A percentile compares a stretch with the other conserved stretches of the same genome.
Conservation (phyloP, 2,113 vertebrate genomes). For the Tapirus terrestris region DNA sequence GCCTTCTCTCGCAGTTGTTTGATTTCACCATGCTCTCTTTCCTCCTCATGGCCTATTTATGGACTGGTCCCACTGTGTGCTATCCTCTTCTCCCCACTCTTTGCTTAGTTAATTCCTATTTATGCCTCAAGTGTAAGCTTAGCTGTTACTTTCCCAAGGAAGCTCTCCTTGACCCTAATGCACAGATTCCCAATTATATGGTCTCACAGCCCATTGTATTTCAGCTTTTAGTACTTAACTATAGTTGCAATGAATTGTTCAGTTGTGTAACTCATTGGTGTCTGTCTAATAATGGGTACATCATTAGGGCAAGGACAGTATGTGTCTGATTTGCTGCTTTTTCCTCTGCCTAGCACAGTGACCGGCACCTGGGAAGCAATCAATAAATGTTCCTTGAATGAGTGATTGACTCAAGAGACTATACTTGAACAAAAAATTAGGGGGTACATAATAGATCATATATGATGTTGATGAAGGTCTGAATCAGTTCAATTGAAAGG, state of each 20-base stretch:
- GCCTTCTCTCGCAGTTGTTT: background rate
- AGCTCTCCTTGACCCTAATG: background rate
- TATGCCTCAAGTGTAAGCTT: background rate
- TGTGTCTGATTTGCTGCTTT: background rate
- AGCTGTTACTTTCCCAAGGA: background rate
- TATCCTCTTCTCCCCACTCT: background rate
- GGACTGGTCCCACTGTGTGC: background rate
- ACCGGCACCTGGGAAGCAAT: background rate
- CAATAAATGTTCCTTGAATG: background rate
- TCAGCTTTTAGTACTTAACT: background rate
- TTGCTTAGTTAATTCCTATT: background rate
- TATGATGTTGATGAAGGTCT: background rate
- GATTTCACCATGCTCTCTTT: background rate
- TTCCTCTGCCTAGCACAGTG: background rate
- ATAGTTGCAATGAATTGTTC: background rate
- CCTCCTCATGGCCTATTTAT: background rate
- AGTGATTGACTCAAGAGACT: background rate
- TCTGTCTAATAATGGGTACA: too few species aligned
- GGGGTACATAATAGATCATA: background rate
- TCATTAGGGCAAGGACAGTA: background rate
- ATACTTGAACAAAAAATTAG: background rate
- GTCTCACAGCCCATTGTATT: background rate
- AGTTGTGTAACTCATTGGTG: background rate
- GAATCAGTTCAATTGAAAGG: background rate
- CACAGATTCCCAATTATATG: background rate